Percentiles rank a stretch among this genome's conserved stretches.
These are phyloP conservation scores for Notamacropus eugenii DNA, from an alignment of 2,797 vertebrate genomes.

Conservation along the genomic window DNA sequence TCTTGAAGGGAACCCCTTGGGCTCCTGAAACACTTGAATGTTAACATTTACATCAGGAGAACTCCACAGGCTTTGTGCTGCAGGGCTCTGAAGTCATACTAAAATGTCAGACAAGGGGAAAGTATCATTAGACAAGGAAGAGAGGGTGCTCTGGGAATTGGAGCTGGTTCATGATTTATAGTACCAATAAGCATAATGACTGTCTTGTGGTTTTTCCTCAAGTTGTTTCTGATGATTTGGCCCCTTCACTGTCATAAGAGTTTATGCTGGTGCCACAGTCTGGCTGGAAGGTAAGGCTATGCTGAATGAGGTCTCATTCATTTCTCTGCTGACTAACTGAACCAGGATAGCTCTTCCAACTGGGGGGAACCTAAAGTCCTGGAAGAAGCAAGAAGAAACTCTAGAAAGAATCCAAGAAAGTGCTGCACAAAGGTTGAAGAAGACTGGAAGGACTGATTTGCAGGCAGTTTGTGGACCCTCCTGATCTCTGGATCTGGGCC, in stretches of 20 bases:
- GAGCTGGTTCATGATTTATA: slow-evolving; percentile 84
- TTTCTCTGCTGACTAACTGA: not conserved
- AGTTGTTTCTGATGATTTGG: slow-evolving; percentile 77
- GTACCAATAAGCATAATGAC: slow-evolving; percentile 84
- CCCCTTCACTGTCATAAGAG: slow-evolving; percentile 46
- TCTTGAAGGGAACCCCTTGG: not conserved
- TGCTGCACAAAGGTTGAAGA: not conserved
- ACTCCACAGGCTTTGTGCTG: not conserved
- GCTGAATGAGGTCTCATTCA: not conserved
- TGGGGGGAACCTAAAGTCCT: not conserved
- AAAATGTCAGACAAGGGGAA: not conserved
- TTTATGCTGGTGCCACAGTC: slow-evolving; percentile 65
- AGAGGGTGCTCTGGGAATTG: slow-evolving; percentile 78
- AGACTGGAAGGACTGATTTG: not conserved
- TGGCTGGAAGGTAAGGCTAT: slow-evolving; percentile 56
- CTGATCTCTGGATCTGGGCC: slow-evolving; percentile 13
- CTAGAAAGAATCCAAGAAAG: not conserved
- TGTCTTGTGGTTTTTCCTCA: slow-evolving; percentile 83
- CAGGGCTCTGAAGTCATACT: not conserved
- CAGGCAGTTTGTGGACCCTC: not conserved
- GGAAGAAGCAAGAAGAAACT: not conserved
- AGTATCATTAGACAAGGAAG: slow-evolving; percentile 12
- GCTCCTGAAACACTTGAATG: not conserved
- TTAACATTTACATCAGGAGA: not conserved
- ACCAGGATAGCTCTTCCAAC: not conserved